phyloP scores from a whole-genome alignment of 92 coral and sea anemone species.

The Umimayanthus chanpuru region DNA sequence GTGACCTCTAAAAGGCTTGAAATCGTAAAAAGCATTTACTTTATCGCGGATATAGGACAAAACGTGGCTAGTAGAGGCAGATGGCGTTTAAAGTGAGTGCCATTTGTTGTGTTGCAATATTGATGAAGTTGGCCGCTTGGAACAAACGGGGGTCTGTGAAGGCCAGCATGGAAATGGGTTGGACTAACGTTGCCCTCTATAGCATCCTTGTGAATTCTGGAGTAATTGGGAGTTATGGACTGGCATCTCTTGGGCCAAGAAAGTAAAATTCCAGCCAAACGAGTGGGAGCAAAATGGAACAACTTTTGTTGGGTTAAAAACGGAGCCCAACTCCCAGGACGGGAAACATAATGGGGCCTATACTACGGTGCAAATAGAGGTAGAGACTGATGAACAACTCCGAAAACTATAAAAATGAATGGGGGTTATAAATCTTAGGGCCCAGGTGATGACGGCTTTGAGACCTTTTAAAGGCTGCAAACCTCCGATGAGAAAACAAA shows the following conservation, averaged over 20 bases:
- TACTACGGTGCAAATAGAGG: background rate
- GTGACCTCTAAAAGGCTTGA: conserved; percentile 16
- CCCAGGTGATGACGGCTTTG: conserved; percentile 25
- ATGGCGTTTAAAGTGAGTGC: conserved; percentile 11
- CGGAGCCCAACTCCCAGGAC: conserved; percentile 12
- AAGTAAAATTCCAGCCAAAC: conserved; percentile 5
- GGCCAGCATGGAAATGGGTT: conserved; percentile 39
- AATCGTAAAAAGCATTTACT: conserved; percentile 5
- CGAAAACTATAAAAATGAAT: conserved; percentile 3
- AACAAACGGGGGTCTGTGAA: conserved; percentile 49
- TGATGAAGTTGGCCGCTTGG: conserved; percentile 45
- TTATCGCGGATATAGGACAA: conserved; percentile 16
- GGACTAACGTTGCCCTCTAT: conserved; percentile 36
- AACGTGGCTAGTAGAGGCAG: conserved; percentile 11
- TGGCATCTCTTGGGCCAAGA: conserved; percentile 21
- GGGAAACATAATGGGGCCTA: conserved; percentile 3
- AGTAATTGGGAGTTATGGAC: conserved; percentile 3
- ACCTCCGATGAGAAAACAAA: background rate
- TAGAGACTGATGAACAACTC: no score
- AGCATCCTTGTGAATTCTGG: conserved; percentile 19
- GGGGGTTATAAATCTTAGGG: background rate
- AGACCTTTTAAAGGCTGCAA: conserved; percentile 19
- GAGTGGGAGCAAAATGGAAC: background rate
- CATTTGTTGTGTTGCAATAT: conserved; percentile 37
- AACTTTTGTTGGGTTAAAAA: conserved; percentile 19